These are phyloP conservation scores for Oxyscelio sp. DNA, from an alignment of 2,888 invertebrate species.

Conservation along the genomic window DNA sequence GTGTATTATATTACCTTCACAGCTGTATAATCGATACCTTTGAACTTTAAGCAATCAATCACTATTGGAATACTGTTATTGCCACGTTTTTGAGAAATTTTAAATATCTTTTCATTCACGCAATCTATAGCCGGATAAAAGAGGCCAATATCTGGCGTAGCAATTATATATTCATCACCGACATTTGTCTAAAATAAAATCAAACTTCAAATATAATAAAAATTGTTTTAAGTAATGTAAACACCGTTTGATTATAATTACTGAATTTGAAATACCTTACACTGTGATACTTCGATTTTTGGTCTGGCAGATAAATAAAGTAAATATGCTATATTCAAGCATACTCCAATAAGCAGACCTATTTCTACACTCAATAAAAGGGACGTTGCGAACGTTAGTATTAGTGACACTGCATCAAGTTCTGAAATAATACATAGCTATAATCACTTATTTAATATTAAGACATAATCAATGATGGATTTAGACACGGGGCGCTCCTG, in stretches of 20 bases:
- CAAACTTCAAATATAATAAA: background rate
- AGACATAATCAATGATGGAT: too few species aligned
- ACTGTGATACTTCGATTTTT: constrained; percentile 86
- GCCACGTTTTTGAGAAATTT: constrained; percentile 89
- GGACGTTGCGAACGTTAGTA: constrained; percentile 92
- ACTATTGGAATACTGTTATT: constrained; percentile 89
- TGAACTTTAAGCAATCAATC: constrained; percentile 91
- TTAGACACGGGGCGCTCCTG: too few species aligned
- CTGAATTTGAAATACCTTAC: constrained; percentile 60
- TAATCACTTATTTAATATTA: too few species aligned
- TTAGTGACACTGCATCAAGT: constrained; percentile 91
- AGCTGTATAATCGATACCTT: constrained; percentile 92
- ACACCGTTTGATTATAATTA: constrained; percentile 2
- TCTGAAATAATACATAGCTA: constrained; percentile 87
- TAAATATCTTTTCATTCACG: constrained; percentile 90
- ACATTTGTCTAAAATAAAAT: constrained; percentile 86
- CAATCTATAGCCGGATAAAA: constrained; percentile 93
- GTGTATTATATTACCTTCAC: constrained; percentile 89
- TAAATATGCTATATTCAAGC: constrained; percentile 91
- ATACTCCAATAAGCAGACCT: constrained; percentile 93
- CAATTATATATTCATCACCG: constrained; percentile 89
- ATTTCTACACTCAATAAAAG: constrained; percentile 93
- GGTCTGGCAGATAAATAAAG: constrained; percentile 92
- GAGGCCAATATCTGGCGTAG: constrained; percentile 91
- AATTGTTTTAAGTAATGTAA: background rate